Evolutionary conservation across 2,888 invertebrate species (phyloP), one percentile per base, ranked within the genome.

Genomic region (Aradus depressus): DNA sequence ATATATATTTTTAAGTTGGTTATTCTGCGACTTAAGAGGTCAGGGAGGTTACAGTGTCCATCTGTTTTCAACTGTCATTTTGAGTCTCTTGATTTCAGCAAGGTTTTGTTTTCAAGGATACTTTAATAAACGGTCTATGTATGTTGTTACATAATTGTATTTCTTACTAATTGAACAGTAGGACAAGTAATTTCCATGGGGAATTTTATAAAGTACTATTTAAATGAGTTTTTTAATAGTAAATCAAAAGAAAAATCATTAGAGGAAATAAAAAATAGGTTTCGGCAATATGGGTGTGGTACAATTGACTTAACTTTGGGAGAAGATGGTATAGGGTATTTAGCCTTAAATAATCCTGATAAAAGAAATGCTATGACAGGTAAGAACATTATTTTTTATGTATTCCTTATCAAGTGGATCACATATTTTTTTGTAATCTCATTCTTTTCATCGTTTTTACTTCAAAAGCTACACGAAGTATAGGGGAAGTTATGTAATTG

Each of bases 311-410:
- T 47, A 21, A 12, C 37, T 10, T 25, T 47, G 8, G 19, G 37
- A 18, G 38, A 47, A 14, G 47, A 38, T 38, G 47, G 47, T 16
- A 47, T 47, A 21, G 47, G 31, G 21, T 25, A 38, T 16, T 19
- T 47, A 25, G 47, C 38, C 4, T 18, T 47, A 14, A 38, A 47
- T 23, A 35, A 47, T 14, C 47, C 47, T 28, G 47, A 47, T 26
- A 47, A 47, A 35, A 35, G 47, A 22, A 47, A 47, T 47, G 47
- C 47, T 12, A 47, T 47, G 35, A 47, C 37, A 38, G 47, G 47
- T 37, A 47, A 35, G 18, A 10, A 22, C 6, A 22, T 34, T 21
- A 14, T 35, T 35, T 16, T 35, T 16, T 23, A 5, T 35, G 14
- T 35, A 18, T 23, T 42, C 19, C 3, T 6, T 19, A 14, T 6